A percentile compares a stretch with the other conserved stretches of the same genome.
Conservation (phyloP, 2,888 invertebrate genomes). For the Doris montereyensis region DNA sequence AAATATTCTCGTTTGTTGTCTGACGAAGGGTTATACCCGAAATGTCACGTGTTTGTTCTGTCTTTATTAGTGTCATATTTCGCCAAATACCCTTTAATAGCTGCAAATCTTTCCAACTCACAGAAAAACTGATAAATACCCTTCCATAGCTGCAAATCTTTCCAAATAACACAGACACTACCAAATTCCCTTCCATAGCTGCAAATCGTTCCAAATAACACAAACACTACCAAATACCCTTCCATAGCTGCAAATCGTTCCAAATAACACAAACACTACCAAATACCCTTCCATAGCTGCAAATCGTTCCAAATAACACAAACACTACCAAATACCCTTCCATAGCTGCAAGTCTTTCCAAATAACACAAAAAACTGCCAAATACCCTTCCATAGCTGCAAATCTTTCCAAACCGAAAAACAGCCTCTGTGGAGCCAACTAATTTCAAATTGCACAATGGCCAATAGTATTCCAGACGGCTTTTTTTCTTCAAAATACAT, state of each 20-base stretch:
- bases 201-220: too few species aligned
- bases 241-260: too few species aligned
- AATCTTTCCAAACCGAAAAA: conserved; percentile 74
- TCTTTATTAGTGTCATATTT: too few species aligned
- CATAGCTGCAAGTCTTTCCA: background rate
- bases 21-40: too few species aligned
- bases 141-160: background rate
- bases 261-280: conserved; percentile 78
- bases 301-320: conserved; percentile 75
- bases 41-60: too few species aligned
- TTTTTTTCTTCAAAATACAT: too few species aligned
- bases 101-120: conserved; percentile 78
- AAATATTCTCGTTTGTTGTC: too few species aligned
- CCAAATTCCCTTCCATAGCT: too few species aligned
- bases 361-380: conserved; percentile 70
- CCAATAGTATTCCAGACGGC: too few species aligned
- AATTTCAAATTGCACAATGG: too few species aligned
- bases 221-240: too few species aligned
- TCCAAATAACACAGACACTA: background rate
- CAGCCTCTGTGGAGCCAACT: too few species aligned
- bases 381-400: conserved; percentile 77
- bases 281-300: conserved; percentile 77
- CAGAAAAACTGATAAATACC: background rate
- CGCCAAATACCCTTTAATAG: conserved; percentile 73
- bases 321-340: background rate